Evolutionary conservation across 1,140 invertebrate species (phyloP).

Genomic region (Ridgeia piscesae): DNA sequence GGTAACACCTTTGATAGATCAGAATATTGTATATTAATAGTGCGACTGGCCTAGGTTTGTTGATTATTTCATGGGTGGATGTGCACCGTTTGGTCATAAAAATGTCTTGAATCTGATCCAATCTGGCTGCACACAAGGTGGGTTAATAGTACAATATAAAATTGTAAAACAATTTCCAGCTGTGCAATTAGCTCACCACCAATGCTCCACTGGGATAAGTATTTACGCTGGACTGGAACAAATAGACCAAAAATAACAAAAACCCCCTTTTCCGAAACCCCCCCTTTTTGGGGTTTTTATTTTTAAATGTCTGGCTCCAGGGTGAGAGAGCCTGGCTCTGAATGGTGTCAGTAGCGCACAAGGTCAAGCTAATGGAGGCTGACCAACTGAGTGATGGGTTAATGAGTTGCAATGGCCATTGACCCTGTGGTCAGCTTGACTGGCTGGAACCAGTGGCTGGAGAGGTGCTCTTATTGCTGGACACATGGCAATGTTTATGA

Average conservation of each 20-base stretch:
- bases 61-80: too few species aligned
- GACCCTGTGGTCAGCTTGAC: neutral
- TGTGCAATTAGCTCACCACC: neutral
- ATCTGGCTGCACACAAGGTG: too few species aligned
- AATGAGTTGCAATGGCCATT: too few species aligned
- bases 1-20: neutral
- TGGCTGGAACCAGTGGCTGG: neutral
- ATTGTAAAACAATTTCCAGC: neutral
- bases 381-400: too few species aligned
- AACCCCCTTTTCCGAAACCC: neutral
- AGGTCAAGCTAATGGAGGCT: neutral
- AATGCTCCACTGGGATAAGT: neutral
- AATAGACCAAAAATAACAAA: too few species aligned
- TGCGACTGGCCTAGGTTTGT: too few species aligned
- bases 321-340: neutral
- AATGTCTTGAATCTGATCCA: too few species aligned
- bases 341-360: neutral
- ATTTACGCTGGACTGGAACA: neutral
- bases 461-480: neutral
- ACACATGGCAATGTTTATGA: neutral
- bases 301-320: neutral
- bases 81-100: too few species aligned
- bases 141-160: neutral
- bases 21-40: too few species aligned
- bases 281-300: neutral